A percentile compares a stretch with the other conserved stretches of the same genome.
Conservation (phyloP, 2,797 vertebrate genomes). For the Eupleurogrammus muticus region DNA sequence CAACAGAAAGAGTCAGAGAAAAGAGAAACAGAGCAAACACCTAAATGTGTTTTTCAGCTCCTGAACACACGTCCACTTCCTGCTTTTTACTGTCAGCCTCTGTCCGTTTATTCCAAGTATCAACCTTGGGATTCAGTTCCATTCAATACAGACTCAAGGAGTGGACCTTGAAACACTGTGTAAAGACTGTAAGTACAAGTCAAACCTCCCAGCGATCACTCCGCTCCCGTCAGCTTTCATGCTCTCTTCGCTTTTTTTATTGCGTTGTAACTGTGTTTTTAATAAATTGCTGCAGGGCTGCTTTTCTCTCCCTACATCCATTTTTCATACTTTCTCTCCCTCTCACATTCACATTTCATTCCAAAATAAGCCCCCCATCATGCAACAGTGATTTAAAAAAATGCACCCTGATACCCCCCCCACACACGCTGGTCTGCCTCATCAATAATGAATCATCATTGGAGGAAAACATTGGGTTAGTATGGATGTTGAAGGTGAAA, state of each 20-base stretch:
- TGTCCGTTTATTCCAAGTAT: conserved; percentile 10
- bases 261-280: conserved; percentile 28
- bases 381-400: conserved; percentile 32
- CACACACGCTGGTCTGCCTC: conserved; percentile 51
- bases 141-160: not conserved
- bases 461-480: conserved; percentile 43
- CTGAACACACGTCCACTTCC: too few relatives aligned
- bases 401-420: conserved; percentile 57
- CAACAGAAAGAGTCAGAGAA: conserved; percentile 26
- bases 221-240: conserved; percentile 27
- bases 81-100: not conserved
- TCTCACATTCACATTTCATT: conserved; percentile 17
- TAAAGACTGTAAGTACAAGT: not conserved
- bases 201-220: conserved; percentile 31
- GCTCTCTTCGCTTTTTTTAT: conserved; percentile 25
- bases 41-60: conserved; percentile 7
- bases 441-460: conserved; percentile 72
- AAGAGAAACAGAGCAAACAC: conserved; percentile 23
- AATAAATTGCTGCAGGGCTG: not conserved
- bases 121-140: not conserved
- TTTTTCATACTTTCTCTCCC: not conserved
- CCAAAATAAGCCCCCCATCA: conserved; percentile 16
- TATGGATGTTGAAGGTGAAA: conserved; percentile 58
- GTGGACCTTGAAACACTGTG: not conserved
- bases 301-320: not conserved